These are phyloP conservation scores for Anadara kagoshimensis DNA, from an alignment of 1,140 invertebrate genomes.

Conservation along the genomic window DNA sequence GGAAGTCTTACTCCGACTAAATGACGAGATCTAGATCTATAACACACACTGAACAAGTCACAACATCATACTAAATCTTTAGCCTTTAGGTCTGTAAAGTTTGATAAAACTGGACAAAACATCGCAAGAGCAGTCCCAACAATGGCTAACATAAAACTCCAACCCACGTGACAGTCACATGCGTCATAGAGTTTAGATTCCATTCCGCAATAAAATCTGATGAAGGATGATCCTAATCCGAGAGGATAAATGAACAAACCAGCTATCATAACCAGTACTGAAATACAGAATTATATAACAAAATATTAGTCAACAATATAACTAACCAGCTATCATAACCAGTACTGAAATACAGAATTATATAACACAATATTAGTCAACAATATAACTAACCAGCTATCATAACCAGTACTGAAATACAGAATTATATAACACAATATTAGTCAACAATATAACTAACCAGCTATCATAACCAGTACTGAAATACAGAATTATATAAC, in stretches of 20 bases:
- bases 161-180: conserved; percentile 73
- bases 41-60: no score
- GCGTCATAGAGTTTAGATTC: conserved; percentile 58
- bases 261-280: conserved; percentile 62
- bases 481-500: no score
- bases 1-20: no score
- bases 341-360: conserved; percentile 57
- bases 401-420: no score
- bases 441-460: no score
- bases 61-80: no score
- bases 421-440: no score
- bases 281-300: conserved; percentile 37
- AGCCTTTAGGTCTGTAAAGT: conserved; percentile 59
- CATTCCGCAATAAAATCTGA: conserved; percentile 68
- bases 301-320: no score
- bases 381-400: no score
- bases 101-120: conserved; percentile 73
- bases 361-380: no score
- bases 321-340: conserved; percentile 60
- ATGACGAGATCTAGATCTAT: no score
- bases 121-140: conserved; percentile 71
- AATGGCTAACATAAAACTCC: conserved; percentile 74
- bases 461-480: no score
- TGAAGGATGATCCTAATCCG: conserved; percentile 72
- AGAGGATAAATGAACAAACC: conserved; percentile 73